These are phyloP conservation scores for Lydus trimaculatus DNA, from an alignment of 2,888 invertebrate genomes.

Conservation along the genomic window DNA sequence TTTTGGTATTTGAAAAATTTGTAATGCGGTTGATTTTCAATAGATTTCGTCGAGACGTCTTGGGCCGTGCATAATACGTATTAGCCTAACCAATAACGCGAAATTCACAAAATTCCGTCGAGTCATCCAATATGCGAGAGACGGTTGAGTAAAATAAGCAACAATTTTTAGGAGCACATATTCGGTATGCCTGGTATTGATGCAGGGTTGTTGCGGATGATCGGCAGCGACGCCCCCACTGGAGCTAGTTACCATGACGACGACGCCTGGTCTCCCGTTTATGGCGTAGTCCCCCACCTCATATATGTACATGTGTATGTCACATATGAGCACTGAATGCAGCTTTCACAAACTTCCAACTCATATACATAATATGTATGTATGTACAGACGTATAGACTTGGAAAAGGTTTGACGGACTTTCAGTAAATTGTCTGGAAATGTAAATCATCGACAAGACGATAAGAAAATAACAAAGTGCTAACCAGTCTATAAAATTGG, in stretches of 20 bases:
- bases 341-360: constrained; percentile 1
- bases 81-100: constrained; percentile 13
- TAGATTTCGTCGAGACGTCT: background rate
- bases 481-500: background rate
- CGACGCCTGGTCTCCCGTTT: constrained; percentile 40
- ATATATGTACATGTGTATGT: constrained; percentile 45
- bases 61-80: background rate
- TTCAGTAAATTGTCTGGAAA: constrained; percentile 1
- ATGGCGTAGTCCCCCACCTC: constrained; percentile 29
- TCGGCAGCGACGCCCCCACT: constrained; percentile 58
- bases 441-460: background rate
- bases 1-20: background rate
- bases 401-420: constrained; percentile 17
- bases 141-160: constrained; percentile 30
- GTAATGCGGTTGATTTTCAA: background rate
- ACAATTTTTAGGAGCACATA: constrained; percentile 38
- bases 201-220: constrained; percentile 60
- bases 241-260: constrained; percentile 54
- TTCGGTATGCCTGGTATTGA: constrained; percentile 53
- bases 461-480: background rate
- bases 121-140: constrained; percentile 19
- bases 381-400: background rate
- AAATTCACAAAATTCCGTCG: constrained; percentile 18
- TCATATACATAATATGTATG: background rate
- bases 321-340: constrained; percentile 55